Evolutionary conservation across 2,113 vertebrate species (phyloP).

Genomic region (Vanacampus margaritifer): DNA sequence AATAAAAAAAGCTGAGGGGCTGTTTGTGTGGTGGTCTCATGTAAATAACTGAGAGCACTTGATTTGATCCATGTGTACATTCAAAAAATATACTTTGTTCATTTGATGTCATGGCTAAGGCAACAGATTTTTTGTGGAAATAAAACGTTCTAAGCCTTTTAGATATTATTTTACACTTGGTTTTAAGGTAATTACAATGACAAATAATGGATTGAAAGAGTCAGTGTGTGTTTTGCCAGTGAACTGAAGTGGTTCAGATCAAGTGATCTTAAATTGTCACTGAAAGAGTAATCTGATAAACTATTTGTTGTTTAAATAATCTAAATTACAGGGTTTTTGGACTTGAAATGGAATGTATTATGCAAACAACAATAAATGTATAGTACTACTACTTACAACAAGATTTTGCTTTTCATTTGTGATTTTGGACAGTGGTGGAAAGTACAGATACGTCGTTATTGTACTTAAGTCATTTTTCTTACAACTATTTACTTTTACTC

Average conservation of each 20-base stretch:
- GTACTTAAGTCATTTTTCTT: too few relatives aligned
- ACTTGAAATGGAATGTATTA: slow-evolving; percentile 73
- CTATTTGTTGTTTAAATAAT: slow-evolving; percentile 24
- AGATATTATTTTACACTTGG: slow-evolving; percentile 1
- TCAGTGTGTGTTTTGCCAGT: slow-evolving; percentile 33
- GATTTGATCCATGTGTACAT: slow-evolving; percentile 9
- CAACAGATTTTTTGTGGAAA: neutral
- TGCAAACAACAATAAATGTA: slow-evolving; percentile 69
- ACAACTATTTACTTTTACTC: too few relatives aligned
- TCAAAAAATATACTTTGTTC: neutral
- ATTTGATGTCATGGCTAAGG: too few relatives aligned
- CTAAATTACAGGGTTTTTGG: slow-evolving; percentile 49
- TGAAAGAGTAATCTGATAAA: slow-evolving; percentile 17
- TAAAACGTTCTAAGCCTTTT: neutral
- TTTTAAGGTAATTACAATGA: slow-evolving; percentile 20
- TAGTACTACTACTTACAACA: slow-evolving; percentile 29
- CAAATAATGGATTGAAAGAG: slow-evolving; percentile 14
- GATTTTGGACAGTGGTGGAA: neutral
- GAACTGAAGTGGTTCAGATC: slow-evolving; percentile 27
- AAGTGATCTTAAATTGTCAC: slow-evolving; percentile 12
- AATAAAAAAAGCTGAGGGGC: neutral
- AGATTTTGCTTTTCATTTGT: slow-evolving; percentile 5
- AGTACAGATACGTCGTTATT: neutral
- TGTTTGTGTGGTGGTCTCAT: slow-evolving; percentile 15
- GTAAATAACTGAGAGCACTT: slow-evolving; percentile 34